phyloP scores from a whole-genome alignment of 2,113 vertebrate species.

The Salvator merianae region DNA sequence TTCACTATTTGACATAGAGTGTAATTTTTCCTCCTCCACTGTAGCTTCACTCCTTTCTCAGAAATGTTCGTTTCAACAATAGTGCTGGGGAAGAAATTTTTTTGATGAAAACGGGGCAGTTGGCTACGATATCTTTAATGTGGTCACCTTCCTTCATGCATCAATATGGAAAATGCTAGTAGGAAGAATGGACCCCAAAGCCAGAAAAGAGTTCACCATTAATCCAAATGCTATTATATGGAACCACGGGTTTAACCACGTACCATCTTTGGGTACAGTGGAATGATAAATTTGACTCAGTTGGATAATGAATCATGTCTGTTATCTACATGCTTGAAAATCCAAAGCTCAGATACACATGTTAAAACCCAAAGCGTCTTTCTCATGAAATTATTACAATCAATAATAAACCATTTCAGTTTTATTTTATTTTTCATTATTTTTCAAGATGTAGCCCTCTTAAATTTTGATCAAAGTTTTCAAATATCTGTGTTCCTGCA shows the following conservation, averaged over 20 bases:
- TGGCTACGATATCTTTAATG: constrained; percentile 4
- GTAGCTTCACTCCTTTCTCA: not conserved
- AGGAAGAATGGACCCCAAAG: not conserved
- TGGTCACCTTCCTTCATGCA: not conserved
- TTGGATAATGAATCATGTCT: no score
- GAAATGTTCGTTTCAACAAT: not conserved
- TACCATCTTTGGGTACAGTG: not conserved
- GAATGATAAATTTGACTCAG: no score
- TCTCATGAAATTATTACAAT: no score
- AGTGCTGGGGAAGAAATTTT: constrained; percentile 3
- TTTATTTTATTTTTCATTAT: no score
- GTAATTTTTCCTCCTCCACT: not conserved
- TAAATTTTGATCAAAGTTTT: no score
- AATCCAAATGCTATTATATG: not conserved
- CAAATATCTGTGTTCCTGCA: no score
- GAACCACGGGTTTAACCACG: not conserved
- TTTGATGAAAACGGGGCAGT: not conserved
- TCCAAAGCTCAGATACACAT: no score
- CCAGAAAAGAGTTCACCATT: not conserved
- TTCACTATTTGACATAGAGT: no score
- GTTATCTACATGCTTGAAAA: no score
- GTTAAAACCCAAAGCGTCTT: no score
- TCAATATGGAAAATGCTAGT: not conserved
- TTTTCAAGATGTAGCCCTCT: no score
- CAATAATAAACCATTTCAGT: no score